Percentiles rank a stretch among this genome's conserved stretches.
Evolutionary conservation across 2,113 vertebrate genomes (phyloP).

Genomic region (Saiga tatarica): DNA sequence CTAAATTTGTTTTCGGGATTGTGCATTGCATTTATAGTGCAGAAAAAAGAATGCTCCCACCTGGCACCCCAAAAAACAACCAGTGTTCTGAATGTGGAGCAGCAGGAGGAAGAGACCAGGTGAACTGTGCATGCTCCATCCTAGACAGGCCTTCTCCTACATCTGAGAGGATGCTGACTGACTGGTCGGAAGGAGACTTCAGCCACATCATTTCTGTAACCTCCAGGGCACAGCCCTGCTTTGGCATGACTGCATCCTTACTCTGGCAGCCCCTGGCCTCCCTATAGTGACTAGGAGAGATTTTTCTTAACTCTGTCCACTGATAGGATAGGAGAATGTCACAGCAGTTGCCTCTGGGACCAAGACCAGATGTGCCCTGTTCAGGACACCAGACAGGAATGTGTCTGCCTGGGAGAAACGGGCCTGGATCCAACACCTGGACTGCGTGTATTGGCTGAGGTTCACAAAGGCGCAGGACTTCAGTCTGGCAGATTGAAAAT

Average conservation of each 20-base stretch:
- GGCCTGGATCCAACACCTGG: neutral
- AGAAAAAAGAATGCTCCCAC: neutral
- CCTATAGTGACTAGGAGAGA: neutral
- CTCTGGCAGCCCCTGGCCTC: neutral
- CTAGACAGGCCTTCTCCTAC: neutral
- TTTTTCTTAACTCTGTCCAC: neutral
- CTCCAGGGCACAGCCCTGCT: neutral
- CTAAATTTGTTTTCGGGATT: neutral
- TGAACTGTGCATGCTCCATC: neutral
- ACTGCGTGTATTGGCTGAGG: constrained; percentile 59
- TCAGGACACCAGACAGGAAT: neutral
- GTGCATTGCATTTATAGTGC: neutral
- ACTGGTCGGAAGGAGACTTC: neutral
- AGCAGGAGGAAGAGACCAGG: too few species aligned
- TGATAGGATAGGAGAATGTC: neutral
- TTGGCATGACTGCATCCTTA: neutral
- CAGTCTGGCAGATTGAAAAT: constrained; percentile 72
- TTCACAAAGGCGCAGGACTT: constrained; percentile 54
- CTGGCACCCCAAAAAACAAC: fast-evolving
- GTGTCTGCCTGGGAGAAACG: neutral
- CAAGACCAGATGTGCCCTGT: neutral
- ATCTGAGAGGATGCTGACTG: neutral
- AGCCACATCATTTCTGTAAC: neutral
- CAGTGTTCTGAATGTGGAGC: neutral
- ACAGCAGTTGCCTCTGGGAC: neutral